phyloP scores from a whole-genome alignment of 1,140 invertebrate genomes.

The Drosophila murphyi region DNA sequence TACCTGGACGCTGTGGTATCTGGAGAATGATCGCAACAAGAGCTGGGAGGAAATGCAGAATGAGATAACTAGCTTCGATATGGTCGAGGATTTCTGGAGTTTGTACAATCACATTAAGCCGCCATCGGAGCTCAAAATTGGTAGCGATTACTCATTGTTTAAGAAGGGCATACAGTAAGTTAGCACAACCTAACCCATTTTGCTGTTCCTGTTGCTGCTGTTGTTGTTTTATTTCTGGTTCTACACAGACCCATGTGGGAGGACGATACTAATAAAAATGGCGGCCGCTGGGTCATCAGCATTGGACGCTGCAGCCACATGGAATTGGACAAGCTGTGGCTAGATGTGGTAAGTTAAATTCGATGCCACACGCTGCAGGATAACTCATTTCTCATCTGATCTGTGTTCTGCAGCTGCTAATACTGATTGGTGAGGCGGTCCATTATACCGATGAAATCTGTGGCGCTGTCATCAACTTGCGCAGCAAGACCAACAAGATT shows the following conservation, averaged over 20 bases:
- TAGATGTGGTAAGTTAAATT: slow-evolving; percentile 94
- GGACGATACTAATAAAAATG: slow-evolving; percentile 93
- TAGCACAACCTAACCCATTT: neutral
- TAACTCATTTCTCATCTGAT: neutral
- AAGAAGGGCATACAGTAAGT: slow-evolving; percentile 93
- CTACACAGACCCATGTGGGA: slow-evolving; percentile 97
- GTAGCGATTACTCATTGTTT: slow-evolving; percentile 98
- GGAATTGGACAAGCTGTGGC: slow-evolving; percentile 96
- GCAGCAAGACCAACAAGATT: slow-evolving; percentile 96
- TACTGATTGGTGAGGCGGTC: slow-evolving; percentile 98
- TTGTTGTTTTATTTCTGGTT: neutral
- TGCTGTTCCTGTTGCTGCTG: too few species aligned
- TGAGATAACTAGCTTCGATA: slow-evolving; percentile 96
- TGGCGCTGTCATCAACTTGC: slow-evolving; percentile 97
- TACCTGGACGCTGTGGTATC: slow-evolving; percentile 99
- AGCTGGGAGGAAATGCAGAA: slow-evolving; percentile 94
- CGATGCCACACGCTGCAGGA: neutral
- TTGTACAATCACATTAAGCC: slow-evolving; percentile 98
- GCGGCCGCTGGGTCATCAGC: slow-evolving; percentile 97
- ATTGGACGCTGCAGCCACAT: slow-evolving; percentile 93
- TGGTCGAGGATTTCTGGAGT: slow-evolving; percentile 95
- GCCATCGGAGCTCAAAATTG: slow-evolving; percentile 95
- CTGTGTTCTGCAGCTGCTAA: slow-evolving; percentile 87
- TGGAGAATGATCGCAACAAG: slow-evolving; percentile 95
- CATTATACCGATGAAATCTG: slow-evolving; percentile 96